phyloP scores from a whole-genome alignment of 2,797 vertebrate species.

The Eupleurogrammus muticus region DNA sequence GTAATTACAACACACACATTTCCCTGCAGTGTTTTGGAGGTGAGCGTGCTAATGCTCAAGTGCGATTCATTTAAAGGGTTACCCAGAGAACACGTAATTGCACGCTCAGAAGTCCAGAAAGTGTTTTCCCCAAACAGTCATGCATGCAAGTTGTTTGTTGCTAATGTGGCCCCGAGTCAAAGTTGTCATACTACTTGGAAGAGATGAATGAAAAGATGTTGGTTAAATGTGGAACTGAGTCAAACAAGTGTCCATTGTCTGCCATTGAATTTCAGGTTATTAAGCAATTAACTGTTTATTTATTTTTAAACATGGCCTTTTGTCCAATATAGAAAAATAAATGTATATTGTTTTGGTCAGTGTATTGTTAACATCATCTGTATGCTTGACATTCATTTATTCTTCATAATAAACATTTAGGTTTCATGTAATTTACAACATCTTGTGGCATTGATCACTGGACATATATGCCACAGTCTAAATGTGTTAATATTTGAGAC shows the following conservation, averaged over 20 bases:
- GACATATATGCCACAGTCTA: not conserved
- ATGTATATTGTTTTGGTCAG: not conserved
- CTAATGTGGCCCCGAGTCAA: not conserved
- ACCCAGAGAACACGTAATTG: not conserved
- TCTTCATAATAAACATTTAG: not conserved
- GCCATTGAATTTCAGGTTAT: not conserved
- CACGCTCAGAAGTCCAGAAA: not conserved
- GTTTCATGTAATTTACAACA: not conserved
- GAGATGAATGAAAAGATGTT: constrained; percentile 13
- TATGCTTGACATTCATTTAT: not conserved
- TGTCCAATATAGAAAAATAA: not conserved
- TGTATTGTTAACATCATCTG: constrained; percentile 3
- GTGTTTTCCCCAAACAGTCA: not conserved
- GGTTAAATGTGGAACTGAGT: constrained; percentile 24
- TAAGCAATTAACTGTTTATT: not conserved
- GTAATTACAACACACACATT: constrained; percentile 27
- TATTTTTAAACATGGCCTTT: not conserved
- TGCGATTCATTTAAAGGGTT: not conserved
- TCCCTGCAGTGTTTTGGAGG: not conserved
- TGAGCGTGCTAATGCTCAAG: not conserved
- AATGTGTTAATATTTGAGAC: not conserved
- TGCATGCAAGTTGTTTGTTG: not conserved
- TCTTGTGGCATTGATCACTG: not conserved
- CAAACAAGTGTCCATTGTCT: constrained; percentile 6
- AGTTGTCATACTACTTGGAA: not conserved